A percentile compares a stretch with the other conserved stretches of the same genome.
Conservation (phyloP, 1,140 invertebrate genomes). For the Berghia stephanieae region DNA sequence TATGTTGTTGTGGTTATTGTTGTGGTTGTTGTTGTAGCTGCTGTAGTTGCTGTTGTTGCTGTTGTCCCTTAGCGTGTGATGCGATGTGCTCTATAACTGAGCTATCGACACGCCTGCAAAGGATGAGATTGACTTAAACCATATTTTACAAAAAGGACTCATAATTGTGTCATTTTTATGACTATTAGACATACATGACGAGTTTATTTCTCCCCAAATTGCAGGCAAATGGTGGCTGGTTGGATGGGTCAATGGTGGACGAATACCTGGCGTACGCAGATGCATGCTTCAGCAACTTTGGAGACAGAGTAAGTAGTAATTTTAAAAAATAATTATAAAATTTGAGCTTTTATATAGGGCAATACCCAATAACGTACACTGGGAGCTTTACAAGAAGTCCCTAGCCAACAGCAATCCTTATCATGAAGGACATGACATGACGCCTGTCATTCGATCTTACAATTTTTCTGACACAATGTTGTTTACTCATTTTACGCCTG, state of each 20-base stretch:
- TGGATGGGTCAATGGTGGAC: conserved; percentile 69
- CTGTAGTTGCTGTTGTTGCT: no score
- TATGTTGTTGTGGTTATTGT: no score
- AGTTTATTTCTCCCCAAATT: conserved; percentile 33
- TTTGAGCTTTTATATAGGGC: not conserved
- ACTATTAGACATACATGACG: not conserved
- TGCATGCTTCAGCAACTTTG: conserved; percentile 63
- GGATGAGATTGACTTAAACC: not conserved
- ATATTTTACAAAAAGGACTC: not conserved
- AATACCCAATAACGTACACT: no score
- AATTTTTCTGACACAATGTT: no score
- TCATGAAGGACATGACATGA: no score
- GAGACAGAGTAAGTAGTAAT: conserved; percentile 49
- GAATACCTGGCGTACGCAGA: conserved; percentile 69
- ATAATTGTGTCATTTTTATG: no score
- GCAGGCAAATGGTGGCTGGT: conserved; percentile 68
- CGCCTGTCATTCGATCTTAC: no score
- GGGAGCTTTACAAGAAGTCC: no score
- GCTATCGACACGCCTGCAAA: not conserved
- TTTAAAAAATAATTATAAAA: not conserved
- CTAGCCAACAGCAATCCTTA: no score
- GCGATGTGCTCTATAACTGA: not conserved
- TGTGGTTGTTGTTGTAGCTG: no score
- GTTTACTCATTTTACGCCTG: no score
- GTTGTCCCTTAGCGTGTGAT: no score